Base-by-base conservation (phyloP, 2,888 invertebrate species). In the Drosophila paranaensis region DNA sequence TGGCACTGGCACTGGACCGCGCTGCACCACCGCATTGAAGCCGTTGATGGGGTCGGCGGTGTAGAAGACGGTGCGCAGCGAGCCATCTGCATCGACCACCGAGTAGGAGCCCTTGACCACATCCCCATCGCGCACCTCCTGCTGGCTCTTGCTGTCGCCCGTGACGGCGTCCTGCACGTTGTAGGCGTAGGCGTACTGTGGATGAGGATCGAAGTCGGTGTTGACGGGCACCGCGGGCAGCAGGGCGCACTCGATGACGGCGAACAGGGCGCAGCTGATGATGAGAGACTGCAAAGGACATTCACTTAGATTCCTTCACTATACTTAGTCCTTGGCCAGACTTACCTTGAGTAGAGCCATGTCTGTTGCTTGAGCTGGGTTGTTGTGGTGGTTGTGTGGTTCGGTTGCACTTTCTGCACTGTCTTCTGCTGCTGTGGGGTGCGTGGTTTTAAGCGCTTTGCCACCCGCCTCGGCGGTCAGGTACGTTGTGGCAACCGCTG, bases 11-110 rank as follows among this genome's bases (percentile, higher is more conserved):
- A 90, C 79, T 2, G 95, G 95, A 60, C 94, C 94, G 88, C 94
- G 95, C 91, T 95, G 95, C 0, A 95, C 95, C 40, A 93, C 87
- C 46, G 93, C 93, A 81, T 92, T 92, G 79, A 92, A 92, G 43
- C 92, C 92, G 58, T 92, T 91, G n/a, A 90, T 82, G 62, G 91
- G 88, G 81, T 93, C 92, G 39, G 92, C 92, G 4, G 92, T 91
- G 72, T 93, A 93, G 67, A 92, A 91, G 20, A 93, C 92, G 13
- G 87, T 92, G 35, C 92, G 90, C 67, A 90, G 81, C 13, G 85
- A 89, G 9, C 93, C 93, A 77, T 93, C 93, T 54, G 93, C 90
- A 82, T 93, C 93, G n/a, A 89, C 81, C 35, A 93, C 82, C 0
- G 93, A 92, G 65, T 93, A 93, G 78, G 92, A 92, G 16, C 93